Evolutionary conservation across 2,797 vertebrate species (phyloP).

Genomic region (Glyptemys insculpta): DNA sequence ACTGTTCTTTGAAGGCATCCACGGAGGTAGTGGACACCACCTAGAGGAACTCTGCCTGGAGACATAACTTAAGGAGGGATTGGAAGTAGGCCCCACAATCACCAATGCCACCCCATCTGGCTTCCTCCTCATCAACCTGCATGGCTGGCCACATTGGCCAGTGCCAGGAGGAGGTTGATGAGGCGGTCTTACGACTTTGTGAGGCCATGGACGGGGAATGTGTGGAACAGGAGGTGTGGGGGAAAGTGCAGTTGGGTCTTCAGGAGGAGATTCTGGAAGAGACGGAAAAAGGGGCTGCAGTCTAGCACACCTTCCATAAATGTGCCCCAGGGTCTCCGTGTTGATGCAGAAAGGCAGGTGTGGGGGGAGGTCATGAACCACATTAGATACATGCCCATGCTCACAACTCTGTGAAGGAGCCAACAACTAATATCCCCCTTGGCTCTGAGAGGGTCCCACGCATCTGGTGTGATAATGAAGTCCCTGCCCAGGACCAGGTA

Average conservation of each 20-base stretch:
- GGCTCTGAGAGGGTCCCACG: too few relatives aligned
- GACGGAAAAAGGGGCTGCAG: background rate
- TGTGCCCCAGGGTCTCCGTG: background rate
- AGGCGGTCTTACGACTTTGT: accelerated
- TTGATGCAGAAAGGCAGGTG: background rate
- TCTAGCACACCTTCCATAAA: background rate
- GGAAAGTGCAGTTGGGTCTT: background rate
- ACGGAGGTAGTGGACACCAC: background rate
- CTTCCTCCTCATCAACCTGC: background rate
- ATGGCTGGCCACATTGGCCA: background rate
- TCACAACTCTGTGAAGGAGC: background rate
- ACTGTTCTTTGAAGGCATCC: background rate
- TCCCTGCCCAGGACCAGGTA: too few relatives aligned
- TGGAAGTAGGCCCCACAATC: background rate
- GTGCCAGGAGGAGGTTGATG: background rate
- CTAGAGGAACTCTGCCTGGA: background rate
- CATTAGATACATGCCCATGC: background rate
- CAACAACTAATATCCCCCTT: background rate
- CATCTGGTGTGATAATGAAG: too few relatives aligned
- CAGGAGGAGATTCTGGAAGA: background rate
- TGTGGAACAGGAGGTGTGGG: background rate
- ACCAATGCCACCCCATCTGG: background rate
- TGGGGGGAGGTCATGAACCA: background rate
- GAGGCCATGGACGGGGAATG: background rate
- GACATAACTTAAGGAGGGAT: background rate